Evolutionary conservation across 2,888 invertebrate genomes (phyloP), one percentile per base, ranked within the genome.

Genomic region (Synergus itoensis): DNA sequence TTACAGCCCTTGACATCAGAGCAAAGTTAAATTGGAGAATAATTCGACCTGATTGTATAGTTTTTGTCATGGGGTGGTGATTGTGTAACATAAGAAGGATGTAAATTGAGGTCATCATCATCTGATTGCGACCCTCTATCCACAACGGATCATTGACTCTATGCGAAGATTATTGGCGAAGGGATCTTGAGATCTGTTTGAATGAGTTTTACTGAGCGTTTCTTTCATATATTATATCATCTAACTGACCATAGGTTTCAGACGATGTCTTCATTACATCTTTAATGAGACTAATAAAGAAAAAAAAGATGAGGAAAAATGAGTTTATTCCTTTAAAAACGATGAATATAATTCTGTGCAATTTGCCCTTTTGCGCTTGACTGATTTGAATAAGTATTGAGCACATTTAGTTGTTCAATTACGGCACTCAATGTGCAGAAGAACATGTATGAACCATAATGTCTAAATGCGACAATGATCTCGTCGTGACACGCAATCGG

Each of bases 71-170:
- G 36, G 69, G 69, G 67, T 45, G 43, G 43, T 36, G 45, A 28
- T 69, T 69, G 53, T 36, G 69, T 69, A 69, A 69, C 45, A 48
- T 48, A 67, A 43, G 21, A 43, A 67, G 21, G 43, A 69, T 69
- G 48, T 79, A 85, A 36, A 85, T 83, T 85, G 81, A 84, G 83
- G 84, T 76, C 87, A 83, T 83, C 81, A 81, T 82, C 80, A 80
- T 81, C 81, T 77, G 76, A 45, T 48, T 69, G 48, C 48, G 69
- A 53, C 48, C 45, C 76, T 45, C 36, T 45, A 48, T 63, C 63
- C 62, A 77, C 41, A 28, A 76, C 76, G 43, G 62, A 76, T 76
- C 62, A 63, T 76, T 76, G 63, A 76, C 76, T 62, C 63, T 45
- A 63, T 63, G 43, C 40, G 45, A 63, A 63, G 62, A 76, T 76